Evolutionary conservation across 2,113 vertebrate species (phyloP).

Genomic region (Eupsittula cactorum): DNA sequence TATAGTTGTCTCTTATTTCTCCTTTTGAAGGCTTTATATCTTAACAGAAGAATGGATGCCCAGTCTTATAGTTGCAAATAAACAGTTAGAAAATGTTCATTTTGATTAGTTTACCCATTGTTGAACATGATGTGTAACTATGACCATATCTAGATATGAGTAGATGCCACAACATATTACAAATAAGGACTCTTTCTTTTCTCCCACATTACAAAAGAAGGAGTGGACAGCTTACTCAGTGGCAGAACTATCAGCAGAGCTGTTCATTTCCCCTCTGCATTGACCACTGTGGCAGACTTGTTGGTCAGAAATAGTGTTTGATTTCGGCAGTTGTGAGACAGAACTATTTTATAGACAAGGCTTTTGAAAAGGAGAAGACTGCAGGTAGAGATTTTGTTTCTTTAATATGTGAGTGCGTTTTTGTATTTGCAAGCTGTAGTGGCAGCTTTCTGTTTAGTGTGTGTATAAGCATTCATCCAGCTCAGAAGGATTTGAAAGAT

Average conservation of each 20-base stretch:
- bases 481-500: not conserved
- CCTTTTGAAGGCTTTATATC: not conserved
- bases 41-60: not conserved
- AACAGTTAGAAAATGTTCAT: not conserved
- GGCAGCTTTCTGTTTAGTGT: not conserved
- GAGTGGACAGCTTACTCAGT: not conserved
- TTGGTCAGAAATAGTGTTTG: not conserved
- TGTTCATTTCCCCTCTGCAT: not conserved
- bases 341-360: not conserved
- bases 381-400: not conserved
- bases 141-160: not conserved
- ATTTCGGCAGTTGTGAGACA: not conserved
- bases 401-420: not conserved
- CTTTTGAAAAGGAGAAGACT: not conserved
- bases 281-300: not conserved
- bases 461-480: not conserved
- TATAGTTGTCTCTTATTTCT: not conserved
- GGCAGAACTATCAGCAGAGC: not conserved
- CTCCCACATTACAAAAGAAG: not conserved
- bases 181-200: not conserved
- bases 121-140: not conserved
- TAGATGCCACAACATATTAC: not conserved
- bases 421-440: not conserved
- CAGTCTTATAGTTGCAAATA: not conserved
- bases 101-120: not conserved